These are phyloP conservation scores for Formica selysi DNA, from an alignment of 1,140 invertebrate genomes.

Conservation along the genomic window DNA sequence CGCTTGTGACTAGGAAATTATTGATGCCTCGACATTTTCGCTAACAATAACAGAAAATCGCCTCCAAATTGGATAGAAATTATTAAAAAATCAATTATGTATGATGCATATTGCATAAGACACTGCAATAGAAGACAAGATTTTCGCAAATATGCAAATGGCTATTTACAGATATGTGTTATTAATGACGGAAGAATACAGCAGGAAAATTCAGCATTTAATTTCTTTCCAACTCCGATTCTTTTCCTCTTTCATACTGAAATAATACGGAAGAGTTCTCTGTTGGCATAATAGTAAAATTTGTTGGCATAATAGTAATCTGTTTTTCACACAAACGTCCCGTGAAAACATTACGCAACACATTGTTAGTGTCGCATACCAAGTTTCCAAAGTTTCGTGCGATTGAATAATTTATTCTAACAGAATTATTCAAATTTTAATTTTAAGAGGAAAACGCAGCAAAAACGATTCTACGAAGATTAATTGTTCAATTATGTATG, in stretches of 20 bases:
- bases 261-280: background rate
- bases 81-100: constrained; percentile 18
- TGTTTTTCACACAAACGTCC: background rate
- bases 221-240: background rate
- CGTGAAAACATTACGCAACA: background rate
- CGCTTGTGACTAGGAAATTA: no score
- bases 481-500: background rate
- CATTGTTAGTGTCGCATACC: background rate
- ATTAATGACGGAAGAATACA: constrained; percentile 14
- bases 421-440: background rate
- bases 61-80: background rate
- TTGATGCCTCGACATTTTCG: background rate
- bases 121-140: constrained; percentile 1
- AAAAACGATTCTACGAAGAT: constrained; percentile 3
- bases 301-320: background rate
- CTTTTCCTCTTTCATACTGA: background rate
- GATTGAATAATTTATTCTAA: background rate
- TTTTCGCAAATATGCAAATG: constrained; percentile 42
- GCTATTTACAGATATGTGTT: constrained; percentile 13
- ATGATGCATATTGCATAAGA: constrained; percentile 20
- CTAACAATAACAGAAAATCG: background rate
- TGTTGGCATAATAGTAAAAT: background rate
- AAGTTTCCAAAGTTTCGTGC: background rate
- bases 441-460: background rate
- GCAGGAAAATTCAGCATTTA: constrained; percentile 31